A percentile compares a stretch with the other conserved stretches of the same genome.
Conservation (phyloP, 2,113 vertebrate species). For the Lichenostomus cassidix region DNA sequence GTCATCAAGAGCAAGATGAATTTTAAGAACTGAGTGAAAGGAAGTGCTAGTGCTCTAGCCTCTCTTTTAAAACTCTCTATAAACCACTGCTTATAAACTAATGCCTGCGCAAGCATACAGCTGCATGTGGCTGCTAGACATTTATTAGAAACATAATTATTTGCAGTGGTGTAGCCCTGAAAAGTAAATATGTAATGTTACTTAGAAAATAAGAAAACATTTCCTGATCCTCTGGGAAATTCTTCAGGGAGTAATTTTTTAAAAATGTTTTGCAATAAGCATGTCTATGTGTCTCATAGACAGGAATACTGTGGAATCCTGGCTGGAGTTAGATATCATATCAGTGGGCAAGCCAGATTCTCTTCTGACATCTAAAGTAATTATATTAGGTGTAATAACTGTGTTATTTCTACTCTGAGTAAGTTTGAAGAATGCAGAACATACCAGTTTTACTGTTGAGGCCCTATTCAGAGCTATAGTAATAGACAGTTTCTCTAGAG, state of each 20-base stretch:
- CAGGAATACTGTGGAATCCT: background rate
- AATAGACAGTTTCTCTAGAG: background rate
- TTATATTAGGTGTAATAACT: background rate
- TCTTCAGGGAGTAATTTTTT: background rate
- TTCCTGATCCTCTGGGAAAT: background rate
- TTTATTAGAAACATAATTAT: background rate
- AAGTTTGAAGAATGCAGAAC: background rate
- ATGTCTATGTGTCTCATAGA: background rate
- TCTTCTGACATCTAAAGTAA: background rate
- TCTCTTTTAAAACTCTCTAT: background rate
- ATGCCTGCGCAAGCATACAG: background rate
- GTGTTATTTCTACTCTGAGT: background rate
- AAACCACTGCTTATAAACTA: background rate
- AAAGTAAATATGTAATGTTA: background rate
- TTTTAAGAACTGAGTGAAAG: background rate
- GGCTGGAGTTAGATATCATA: background rate
- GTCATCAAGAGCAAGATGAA: background rate
- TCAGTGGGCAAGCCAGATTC: background rate
- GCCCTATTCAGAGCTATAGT: background rate
- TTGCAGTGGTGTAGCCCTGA: background rate
- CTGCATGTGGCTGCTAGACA: background rate
- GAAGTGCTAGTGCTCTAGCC: background rate
- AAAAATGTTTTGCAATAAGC: background rate
- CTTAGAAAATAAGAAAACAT: background rate
- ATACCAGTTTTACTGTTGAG: background rate